These are phyloP conservation scores for Hiodon alosoides DNA, from an alignment of 2,113 vertebrate species.

Conservation along the genomic window DNA sequence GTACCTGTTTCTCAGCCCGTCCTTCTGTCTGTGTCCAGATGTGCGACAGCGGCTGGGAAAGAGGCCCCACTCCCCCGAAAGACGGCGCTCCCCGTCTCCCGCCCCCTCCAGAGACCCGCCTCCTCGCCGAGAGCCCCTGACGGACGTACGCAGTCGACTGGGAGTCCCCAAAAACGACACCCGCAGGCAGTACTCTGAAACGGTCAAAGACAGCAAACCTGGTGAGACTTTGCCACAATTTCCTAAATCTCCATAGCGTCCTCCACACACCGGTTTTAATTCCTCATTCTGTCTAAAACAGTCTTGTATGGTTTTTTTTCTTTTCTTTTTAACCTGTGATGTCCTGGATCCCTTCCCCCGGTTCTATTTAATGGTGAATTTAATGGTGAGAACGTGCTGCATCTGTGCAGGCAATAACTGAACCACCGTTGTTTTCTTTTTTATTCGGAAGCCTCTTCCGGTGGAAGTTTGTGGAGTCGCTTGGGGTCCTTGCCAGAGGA, in stretches of 20 bases:
- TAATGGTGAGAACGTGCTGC: no score
- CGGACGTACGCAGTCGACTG: conserved; percentile 86
- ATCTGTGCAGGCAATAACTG: no score
- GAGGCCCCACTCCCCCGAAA: conserved; percentile 79
- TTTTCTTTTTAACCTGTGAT: no score
- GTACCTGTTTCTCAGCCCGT: not conserved
- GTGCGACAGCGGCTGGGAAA: conserved; percentile 89
- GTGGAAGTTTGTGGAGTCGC: conserved; percentile 87
- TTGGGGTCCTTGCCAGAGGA: conserved; percentile 76
- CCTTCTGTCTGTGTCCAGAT: conserved; percentile 55
- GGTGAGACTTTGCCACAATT: conserved; percentile 48
- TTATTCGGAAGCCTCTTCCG: not conserved
- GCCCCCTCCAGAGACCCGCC: conserved; percentile 44
- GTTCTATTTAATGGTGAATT: no score
- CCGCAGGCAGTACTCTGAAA: conserved; percentile 65
- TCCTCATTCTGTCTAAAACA: no score
- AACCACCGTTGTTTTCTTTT: not conserved
- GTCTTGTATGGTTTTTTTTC: no score
- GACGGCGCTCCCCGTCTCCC: conserved; percentile 55
- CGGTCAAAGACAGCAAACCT: conserved; percentile 80
- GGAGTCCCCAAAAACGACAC: conserved; percentile 73
- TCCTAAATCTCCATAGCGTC: no score
- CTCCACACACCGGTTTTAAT: no score
- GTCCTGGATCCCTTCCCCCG: no score
- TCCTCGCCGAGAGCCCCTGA: conserved; percentile 72